Evolutionary conservation across 2,113 vertebrate genomes (phyloP).

Genomic region (Gavialis gangeticus): DNA sequence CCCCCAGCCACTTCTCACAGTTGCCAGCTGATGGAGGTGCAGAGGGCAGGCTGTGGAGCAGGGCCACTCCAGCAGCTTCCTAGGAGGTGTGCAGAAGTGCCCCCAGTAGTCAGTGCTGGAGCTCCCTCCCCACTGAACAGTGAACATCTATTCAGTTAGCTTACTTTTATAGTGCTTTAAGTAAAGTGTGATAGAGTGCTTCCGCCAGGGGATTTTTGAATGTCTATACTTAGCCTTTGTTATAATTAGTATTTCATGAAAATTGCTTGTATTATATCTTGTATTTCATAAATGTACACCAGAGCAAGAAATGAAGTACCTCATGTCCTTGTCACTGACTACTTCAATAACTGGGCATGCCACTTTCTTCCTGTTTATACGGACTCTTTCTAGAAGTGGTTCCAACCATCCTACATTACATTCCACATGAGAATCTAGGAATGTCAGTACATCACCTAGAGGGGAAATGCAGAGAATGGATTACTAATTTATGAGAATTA

Average conservation of each 20-base stretch:
- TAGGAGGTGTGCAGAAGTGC: too few species aligned
- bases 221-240: rapidly evolving
- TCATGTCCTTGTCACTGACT: conserved; percentile 96
- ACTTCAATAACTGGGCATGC: conserved; percentile 98
- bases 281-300: too few species aligned
- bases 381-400: conserved; percentile 92
- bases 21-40: too few species aligned
- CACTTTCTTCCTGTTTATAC: conserved; percentile 87
- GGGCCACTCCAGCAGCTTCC: too few species aligned
- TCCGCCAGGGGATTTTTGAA: background rate
- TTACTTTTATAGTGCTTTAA: too few species aligned
- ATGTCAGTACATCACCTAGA: conserved; percentile 92
- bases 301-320: conserved; percentile 70
- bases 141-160: too few species aligned
- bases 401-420: conserved; percentile 98
- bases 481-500: background rate
- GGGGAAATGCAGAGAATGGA: background rate
- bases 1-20: too few species aligned
- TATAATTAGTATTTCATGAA: rapidly evolving
- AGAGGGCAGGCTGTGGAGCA: too few species aligned
- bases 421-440: conserved; percentile 96
- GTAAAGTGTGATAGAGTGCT: too few species aligned
- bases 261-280: background rate
- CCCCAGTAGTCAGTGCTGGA: too few species aligned
- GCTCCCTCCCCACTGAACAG: too few species aligned